Base-by-base conservation (phyloP, 2,888 invertebrate species). In the Microchrysa polita region DNA sequence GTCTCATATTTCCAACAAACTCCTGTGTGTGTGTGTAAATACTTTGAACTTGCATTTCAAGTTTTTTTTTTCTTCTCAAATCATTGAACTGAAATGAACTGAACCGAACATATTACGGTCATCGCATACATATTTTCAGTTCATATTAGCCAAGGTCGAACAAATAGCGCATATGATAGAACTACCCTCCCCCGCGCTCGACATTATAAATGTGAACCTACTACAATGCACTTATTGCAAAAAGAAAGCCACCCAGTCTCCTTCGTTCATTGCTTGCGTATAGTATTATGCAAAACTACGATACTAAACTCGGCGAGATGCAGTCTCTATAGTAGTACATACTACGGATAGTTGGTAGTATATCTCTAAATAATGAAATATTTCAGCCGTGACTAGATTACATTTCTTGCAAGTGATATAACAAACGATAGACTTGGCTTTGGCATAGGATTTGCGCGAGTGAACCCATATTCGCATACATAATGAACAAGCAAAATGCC, bases 1-100 rank as follows among this genome's bases (percentile, higher is more conserved):
- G 27, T 61, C 34, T 61, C 61, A 40, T 40, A 40, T 61, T 61
- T 18, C 61, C n/a, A 61, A 27, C 42, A 40, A n/a, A n/a, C 61
- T 22, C 61, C 18, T 40, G 14, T 40, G 27, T 34, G 10, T 40
- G 7, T 40, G 14, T 40, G 27, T 34, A 42, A 40, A 7, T 40
- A n/a, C 61, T 61, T 61, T 61, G 61, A 61, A 61, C 40, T 61
- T 61, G 61, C 61, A n/a, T 20, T 40, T 61, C 40, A 34, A 42
- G 16, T 61, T 61, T 61, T 61, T n/a, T n/a, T n/a, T n/a, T n/a
- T n/a, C n/a, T n/a, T n/a, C n/a, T 34, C 60, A 34, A 61, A 61
- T 61, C 61, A 42, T 61, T 61, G 61, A 61, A 61, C 61, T 61
- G 61, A 61, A 61, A 61, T 61, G 40, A 61, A 61, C 27, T 61